Percentiles rank a stretch among this genome's conserved stretches.
phyloP scores from a whole-genome alignment of 2,113 vertebrate genomes.

The Acinonyx jubatus region DNA sequence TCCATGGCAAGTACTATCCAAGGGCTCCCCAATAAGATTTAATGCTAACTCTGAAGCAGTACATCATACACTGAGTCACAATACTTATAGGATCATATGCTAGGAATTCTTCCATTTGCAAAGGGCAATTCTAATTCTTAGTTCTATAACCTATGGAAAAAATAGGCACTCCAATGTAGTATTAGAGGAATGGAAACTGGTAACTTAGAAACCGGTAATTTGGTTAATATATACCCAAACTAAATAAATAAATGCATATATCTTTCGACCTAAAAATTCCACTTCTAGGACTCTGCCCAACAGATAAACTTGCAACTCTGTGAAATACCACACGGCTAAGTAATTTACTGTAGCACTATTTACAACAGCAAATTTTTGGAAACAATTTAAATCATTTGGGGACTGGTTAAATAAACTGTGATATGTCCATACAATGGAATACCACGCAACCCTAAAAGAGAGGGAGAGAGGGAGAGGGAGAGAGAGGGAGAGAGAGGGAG shows the following conservation, averaged over 20 bases:
- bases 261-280: not conserved
- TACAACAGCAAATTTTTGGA: not conserved
- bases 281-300: not conserved
- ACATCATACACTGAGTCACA: not conserved
- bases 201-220: not conserved
- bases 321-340: not conserved
- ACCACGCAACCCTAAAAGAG: not conserved
- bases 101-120: not conserved
- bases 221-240: not conserved
- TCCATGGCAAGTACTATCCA: not conserved
- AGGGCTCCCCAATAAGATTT: not conserved
- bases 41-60: not conserved
- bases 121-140: slow-evolving; percentile 13
- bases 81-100: not conserved
- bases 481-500: too few species aligned
- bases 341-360: not conserved
- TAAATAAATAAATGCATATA: not conserved
- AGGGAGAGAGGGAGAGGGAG: too few species aligned
- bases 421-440: not conserved
- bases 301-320: not conserved
- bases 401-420: not conserved
- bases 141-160: not conserved
- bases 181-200: not conserved
- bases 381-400: not conserved
- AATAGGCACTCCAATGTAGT: not conserved